phyloP scores from a whole-genome alignment of 2,113 vertebrate species.

The Prietella phreatophila region DNA sequence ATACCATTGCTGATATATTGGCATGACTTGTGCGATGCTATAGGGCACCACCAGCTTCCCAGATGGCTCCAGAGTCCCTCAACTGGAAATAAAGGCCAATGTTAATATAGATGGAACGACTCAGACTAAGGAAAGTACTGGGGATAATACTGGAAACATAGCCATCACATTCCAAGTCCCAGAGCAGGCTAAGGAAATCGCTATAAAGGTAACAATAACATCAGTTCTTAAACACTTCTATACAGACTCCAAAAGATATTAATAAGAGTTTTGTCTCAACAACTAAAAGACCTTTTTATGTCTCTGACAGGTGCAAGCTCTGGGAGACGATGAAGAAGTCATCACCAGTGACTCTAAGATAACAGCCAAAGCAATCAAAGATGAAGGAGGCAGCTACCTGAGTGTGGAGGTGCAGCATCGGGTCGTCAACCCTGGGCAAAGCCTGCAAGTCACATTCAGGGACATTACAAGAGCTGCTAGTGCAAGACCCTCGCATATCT shows the following conservation, averaged over 20 bases:
- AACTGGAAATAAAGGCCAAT: conserved; percentile 54
- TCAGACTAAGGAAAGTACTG: conserved; percentile 32
- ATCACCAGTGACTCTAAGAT: conserved; percentile 50
- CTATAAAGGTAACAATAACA: conserved; percentile 37
- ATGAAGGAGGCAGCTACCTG: conserved; percentile 56
- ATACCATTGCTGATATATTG: not conserved
- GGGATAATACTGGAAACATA: conserved; percentile 54
- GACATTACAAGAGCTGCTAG: conserved; percentile 53
- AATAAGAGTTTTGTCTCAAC: not conserved
- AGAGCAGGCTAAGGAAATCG: conserved; percentile 44
- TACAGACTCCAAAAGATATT: not conserved
- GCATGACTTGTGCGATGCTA: not conserved
- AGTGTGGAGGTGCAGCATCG: conserved; percentile 64
- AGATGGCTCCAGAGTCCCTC: conserved; percentile 63
- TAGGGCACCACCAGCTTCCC: conserved; percentile 60
- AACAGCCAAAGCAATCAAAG: conserved; percentile 52
- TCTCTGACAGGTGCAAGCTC: conserved; percentile 60
- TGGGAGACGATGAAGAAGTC: conserved; percentile 48
- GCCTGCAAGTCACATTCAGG: conserved; percentile 58
- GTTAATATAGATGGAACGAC: conserved; percentile 21
- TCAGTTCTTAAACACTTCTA: not conserved
- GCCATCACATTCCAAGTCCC: conserved; percentile 58
- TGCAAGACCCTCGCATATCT: conserved; percentile 62
- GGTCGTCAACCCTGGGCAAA: conserved; percentile 57
- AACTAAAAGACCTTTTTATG: not conserved